phyloP scores from a whole-genome alignment of 2,113 vertebrate genomes.

The Anser cygnoides region DNA sequence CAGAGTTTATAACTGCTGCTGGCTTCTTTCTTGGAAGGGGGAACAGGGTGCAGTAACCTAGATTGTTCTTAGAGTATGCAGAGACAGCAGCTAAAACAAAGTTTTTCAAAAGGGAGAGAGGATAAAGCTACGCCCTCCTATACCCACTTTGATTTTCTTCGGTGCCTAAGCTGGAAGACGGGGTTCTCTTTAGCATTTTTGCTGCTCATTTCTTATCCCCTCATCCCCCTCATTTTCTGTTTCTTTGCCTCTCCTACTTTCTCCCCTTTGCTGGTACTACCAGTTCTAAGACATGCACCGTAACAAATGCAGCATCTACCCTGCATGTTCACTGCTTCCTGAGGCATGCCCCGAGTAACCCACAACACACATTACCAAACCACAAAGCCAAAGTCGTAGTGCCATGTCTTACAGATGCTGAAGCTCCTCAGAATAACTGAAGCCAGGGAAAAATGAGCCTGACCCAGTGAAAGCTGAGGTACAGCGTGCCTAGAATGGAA shows the following conservation, averaged over 20 bases:
- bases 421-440: neutral
- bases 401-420: neutral
- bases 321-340: neutral
- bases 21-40: neutral
- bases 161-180: neutral
- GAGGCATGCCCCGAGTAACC: neutral
- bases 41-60: neutral
- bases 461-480: neutral
- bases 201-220: neutral
- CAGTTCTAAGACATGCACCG: neutral
- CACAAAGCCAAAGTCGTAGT: neutral
- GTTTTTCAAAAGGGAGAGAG: neutral
- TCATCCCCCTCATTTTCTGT: neutral
- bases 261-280: neutral
- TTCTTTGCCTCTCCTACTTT: neutral
- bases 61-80: neutral
- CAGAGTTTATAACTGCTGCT: neutral
- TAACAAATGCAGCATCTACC: neutral
- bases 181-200: neutral
- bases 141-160: neutral
- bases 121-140: neutral
- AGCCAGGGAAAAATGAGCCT: neutral
- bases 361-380: neutral
- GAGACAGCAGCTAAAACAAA: neutral
- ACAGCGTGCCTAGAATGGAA: neutral